Evolutionary conservation across 2,113 vertebrate genomes (phyloP).

Genomic region (Trogon melanurus): DNA sequence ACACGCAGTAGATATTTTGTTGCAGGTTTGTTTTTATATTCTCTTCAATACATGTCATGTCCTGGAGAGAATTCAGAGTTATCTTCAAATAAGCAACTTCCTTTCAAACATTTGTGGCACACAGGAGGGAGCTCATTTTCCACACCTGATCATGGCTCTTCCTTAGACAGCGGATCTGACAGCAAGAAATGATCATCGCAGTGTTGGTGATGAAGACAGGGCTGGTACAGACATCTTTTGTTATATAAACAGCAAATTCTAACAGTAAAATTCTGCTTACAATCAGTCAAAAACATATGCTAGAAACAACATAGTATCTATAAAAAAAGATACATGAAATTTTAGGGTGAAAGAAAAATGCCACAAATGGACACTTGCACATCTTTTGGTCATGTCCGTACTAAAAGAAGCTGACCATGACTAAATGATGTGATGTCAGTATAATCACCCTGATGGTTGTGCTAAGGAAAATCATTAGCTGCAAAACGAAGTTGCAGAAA

Average conservation of each 20-base stretch:
- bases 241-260: background rate
- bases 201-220: background rate
- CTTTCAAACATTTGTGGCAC: background rate
- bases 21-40: background rate
- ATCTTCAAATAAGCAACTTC: background rate
- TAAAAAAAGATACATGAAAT: background rate
- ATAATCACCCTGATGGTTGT: conserved; percentile 38
- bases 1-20: background rate
- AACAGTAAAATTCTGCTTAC: background rate
- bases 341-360: background rate
- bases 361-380: background rate
- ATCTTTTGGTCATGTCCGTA: background rate
- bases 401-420: conserved; percentile 16
- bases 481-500: conserved; percentile 37
- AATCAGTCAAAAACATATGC: background rate
- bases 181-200: background rate
- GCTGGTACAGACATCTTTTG: background rate
- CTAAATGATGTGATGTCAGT: background rate
- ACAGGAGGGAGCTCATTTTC: background rate
- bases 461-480: conserved; percentile 61
- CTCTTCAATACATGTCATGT: background rate
- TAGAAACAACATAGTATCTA: background rate
- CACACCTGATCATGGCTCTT: background rate
- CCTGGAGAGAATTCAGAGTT: background rate
- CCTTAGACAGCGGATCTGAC: background rate